Percentiles rank a stretch among this genome's conserved stretches.
Evolutionary conservation across 2,797 vertebrate genomes (phyloP).

Genomic region (Myiothlypis chrysogaster): DNA sequence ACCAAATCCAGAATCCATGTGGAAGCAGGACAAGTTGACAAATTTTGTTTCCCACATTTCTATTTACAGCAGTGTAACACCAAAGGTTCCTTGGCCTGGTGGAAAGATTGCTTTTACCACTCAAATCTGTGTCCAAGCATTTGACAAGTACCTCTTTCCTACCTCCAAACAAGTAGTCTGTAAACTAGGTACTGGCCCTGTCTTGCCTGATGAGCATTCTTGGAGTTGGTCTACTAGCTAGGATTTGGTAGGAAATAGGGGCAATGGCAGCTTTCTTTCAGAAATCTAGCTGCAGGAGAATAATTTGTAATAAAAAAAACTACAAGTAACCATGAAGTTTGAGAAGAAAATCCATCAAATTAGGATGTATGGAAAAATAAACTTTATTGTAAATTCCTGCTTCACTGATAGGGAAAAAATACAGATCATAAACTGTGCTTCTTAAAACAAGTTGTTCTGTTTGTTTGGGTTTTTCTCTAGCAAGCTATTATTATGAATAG

Average conservation of each 20-base stretch:
- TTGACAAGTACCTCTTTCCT: not conserved
- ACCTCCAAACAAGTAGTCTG: not conserved
- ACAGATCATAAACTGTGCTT: not conserved
- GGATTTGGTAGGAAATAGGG: not conserved
- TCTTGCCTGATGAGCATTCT: not conserved
- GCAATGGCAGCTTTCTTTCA: not conserved
- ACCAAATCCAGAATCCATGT: not conserved
- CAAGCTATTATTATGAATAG: not conserved
- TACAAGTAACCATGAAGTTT: not conserved
- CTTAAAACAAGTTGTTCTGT: not conserved
- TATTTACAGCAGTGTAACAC: not conserved
- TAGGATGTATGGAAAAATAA: not conserved
- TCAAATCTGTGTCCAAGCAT: not conserved
- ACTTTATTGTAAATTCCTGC: not conserved
- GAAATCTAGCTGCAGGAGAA: not conserved
- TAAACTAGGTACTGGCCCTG: not conserved
- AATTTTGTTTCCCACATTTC: not conserved
- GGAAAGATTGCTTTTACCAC: not conserved
- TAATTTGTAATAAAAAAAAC: not conserved
- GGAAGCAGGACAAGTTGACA: not conserved
- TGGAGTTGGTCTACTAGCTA: not conserved
- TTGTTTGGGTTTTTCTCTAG: not conserved
- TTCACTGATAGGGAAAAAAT: not conserved
- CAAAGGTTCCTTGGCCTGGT: not conserved
- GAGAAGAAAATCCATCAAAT: not conserved